Percentiles rank a stretch among this genome's conserved stretches.
Conservation (phyloP, 2,113 vertebrate genomes). For the Gyps fulvus region DNA sequence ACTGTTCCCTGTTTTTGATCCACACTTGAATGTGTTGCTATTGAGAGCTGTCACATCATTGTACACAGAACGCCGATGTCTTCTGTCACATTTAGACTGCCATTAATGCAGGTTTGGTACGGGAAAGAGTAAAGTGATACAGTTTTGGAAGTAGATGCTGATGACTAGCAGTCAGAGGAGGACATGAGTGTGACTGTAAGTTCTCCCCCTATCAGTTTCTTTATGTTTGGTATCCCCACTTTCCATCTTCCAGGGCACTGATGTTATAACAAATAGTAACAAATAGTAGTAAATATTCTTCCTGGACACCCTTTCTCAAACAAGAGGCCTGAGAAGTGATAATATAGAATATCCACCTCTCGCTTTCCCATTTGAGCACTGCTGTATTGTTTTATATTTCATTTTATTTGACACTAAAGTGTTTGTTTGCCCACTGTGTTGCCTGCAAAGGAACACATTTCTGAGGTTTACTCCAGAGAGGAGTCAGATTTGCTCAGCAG, state of each 20-base stretch:
- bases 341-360: background rate
- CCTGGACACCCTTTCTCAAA: background rate
- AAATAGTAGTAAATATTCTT: background rate
- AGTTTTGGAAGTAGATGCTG: background rate
- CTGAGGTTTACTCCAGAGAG: conserved; percentile 35
- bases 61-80: accelerated
- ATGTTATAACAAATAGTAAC: background rate
- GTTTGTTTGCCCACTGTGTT: conserved; percentile 50
- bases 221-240: background rate
- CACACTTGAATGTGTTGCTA: background rate
- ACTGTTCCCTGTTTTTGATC: background rate
- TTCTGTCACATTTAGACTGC: background rate
- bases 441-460: conserved; percentile 48
- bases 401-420: conserved; percentile 48
- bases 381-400: conserved; percentile 23
- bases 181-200: background rate
- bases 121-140: background rate
- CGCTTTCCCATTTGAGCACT: background rate
- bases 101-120: background rate
- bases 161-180: background rate
- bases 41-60: background rate
- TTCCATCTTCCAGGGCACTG: background rate
- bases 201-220: background rate
- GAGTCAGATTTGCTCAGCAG: conserved; percentile 57
- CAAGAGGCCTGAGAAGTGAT: background rate